phyloP scores from a whole-genome alignment of 1,140 invertebrate genomes.

The Cydia splendana region DNA sequence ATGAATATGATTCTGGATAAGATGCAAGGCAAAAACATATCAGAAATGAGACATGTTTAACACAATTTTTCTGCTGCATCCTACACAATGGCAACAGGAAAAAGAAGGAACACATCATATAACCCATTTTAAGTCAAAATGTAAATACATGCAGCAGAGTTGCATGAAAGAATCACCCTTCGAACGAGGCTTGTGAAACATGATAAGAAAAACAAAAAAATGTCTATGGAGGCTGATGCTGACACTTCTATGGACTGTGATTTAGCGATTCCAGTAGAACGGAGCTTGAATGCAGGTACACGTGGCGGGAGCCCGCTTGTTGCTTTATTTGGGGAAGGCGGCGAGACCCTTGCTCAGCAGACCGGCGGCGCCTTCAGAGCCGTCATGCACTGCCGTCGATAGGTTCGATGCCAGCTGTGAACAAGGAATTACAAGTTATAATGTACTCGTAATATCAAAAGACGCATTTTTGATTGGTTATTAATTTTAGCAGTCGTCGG shows the following conservation, averaged over 20 bases:
- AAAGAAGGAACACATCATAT: background rate
- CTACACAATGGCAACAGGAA: background rate
- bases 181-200: background rate
- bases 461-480: too few relatives aligned
- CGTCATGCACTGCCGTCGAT: conserved; percentile 64
- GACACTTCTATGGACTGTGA: background rate
- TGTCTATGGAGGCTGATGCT: background rate
- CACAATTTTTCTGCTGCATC: background rate
- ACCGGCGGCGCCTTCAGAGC: conserved; percentile 63
- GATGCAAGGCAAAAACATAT: background rate
- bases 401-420: conserved; percentile 68
- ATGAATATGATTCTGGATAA: background rate
- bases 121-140: background rate
- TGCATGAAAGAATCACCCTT: background rate
- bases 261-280: background rate
- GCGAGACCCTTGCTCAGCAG: conserved; percentile 72
- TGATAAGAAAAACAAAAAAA: background rate
- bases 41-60: background rate
- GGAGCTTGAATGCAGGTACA: background rate
- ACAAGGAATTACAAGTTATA: background rate
- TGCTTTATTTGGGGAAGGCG: conserved; percentile 64
- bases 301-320: conserved; percentile 1
- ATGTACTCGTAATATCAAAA: background rate
- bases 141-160: background rate
- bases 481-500: conserved; percentile 31